Base-by-base conservation (phyloP, 2,113 vertebrate genomes). In the Lycocorax pyrrhopterus region DNA sequence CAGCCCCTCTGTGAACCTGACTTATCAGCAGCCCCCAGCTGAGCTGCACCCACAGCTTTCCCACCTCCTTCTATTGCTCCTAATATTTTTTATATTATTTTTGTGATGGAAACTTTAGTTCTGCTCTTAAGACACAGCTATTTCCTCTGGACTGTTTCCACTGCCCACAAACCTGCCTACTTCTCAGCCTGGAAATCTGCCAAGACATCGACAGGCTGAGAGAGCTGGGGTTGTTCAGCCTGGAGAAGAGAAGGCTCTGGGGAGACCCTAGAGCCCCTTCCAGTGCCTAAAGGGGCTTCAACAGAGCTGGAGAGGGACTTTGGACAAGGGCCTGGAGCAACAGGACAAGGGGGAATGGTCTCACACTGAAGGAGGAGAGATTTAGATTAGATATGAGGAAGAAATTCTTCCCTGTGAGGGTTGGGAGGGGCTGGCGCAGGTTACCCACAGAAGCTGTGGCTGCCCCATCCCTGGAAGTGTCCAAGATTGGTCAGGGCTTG, bases 81-180 rank as follows among this genome's bases (percentile, higher is more conserved):
- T 62, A 2, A 69, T 62, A 76, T 69, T 62, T 32, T 68, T 83
- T 32, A 1, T 55, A 27, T 55, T 68, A 32, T 10, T 76, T 83
- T 55, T 82, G 71, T 47, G 87, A 47, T 83, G 71, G 87, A 55
- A 89, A 89, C 55, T 67, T 89, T 8, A 39, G 7, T 33, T 89
- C 87, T 60, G 3, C 60, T 67, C 60, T 67, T 67, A n/a, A 89
- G 77, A 8, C 23, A 39, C 46, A 82, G 69, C 69, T 82, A 68
- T 82, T 89, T 89, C 78, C 62, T 68, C 87, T 89, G 78, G 87
- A 26, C 33, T 53, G 14, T 67, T 93, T 80, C 86, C 68, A 44
- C 66, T 80, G 63, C 85, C 81, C 83, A 88, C 49, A 67, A 79
- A 79, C 62, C 32, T 86, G 33, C 25, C 52, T 58, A 17, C 62